phyloP scores from a whole-genome alignment of 1,140 invertebrate genomes.

The Holotrichia oblita region DNA sequence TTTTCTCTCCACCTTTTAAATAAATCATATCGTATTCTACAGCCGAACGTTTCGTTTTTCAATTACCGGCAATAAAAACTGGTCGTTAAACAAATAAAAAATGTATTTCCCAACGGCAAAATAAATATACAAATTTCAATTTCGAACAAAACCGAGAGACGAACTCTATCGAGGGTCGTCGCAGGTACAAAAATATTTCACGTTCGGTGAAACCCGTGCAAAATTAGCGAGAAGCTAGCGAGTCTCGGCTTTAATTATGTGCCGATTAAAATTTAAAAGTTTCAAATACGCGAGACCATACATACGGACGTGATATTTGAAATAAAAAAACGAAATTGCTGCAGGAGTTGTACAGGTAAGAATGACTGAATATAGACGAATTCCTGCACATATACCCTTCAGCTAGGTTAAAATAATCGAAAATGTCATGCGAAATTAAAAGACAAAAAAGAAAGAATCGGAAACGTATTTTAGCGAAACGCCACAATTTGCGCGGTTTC shows the following conservation, averaged over 20 bases:
- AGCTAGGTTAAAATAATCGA: neutral
- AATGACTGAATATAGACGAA: neutral
- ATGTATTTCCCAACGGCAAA: constrained; percentile 20
- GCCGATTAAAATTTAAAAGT: constrained; percentile 28
- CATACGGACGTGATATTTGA: neutral
- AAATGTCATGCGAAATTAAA: neutral
- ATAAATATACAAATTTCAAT: constrained; percentile 36
- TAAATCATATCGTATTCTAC: neutral
- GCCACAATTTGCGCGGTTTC: constrained; percentile 22
- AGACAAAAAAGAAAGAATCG: neutral
- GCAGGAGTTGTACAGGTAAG: neutral
- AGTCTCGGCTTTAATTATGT: neutral
- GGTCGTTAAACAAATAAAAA: constrained; percentile 33
- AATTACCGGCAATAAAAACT: constrained; percentile 32
- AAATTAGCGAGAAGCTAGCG: neutral
- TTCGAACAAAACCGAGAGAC: neutral
- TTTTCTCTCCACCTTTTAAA: no score
- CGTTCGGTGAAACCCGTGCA: neutral
- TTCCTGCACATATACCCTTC: neutral
- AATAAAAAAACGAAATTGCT: neutral
- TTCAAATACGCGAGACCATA: neutral
- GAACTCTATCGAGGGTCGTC: neutral
- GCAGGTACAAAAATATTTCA: neutral
- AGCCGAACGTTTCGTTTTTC: neutral
- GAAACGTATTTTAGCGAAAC: constrained; percentile 9